phyloP scores from a whole-genome alignment of 2,797 vertebrate genomes.

The Pterois miles region DNA sequence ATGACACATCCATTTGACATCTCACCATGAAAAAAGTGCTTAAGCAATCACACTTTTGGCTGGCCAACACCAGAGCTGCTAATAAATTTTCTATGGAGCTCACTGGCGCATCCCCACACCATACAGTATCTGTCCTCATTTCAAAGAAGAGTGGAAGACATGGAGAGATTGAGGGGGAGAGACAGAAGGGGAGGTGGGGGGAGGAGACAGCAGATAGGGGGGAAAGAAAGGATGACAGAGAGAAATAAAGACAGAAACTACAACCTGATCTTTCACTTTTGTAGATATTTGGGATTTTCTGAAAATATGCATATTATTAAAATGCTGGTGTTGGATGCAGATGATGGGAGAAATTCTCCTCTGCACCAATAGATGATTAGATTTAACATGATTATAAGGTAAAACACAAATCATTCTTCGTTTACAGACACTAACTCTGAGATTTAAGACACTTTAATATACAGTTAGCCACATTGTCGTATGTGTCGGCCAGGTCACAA shows the following conservation, averaged over 20 bases:
- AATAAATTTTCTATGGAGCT: slow-evolving; percentile 59
- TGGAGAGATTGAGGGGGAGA: slow-evolving; percentile 11
- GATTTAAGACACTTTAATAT: too few relatives aligned
- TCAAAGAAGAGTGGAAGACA: slow-evolving; percentile 43
- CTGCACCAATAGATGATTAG: too few relatives aligned
- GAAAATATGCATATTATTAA: not conserved
- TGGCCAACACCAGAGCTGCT: slow-evolving; percentile 50
- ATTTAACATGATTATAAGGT: too few relatives aligned
- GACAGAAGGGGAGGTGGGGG: not conserved
- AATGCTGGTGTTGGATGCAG: too few relatives aligned
- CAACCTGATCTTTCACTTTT: not conserved
- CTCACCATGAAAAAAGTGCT: slow-evolving; percentile 54
- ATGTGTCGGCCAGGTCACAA: too few relatives aligned
- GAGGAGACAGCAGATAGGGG: not conserved
- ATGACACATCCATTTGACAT: slow-evolving; percentile 71
- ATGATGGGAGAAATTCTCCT: too few relatives aligned
- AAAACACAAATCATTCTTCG: too few relatives aligned
- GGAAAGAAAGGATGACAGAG: not conserved
- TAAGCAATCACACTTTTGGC: slow-evolving; percentile 48
- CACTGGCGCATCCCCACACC: slow-evolving; percentile 27
- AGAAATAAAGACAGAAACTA: not conserved
- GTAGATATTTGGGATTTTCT: not conserved
- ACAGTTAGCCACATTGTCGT: too few relatives aligned
- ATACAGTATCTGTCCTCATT: slow-evolving; percentile 51
- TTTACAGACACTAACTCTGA: too few relatives aligned